Conservation (phyloP, 2,888 invertebrate species). For the Margaritifera margaritifera region DNA sequence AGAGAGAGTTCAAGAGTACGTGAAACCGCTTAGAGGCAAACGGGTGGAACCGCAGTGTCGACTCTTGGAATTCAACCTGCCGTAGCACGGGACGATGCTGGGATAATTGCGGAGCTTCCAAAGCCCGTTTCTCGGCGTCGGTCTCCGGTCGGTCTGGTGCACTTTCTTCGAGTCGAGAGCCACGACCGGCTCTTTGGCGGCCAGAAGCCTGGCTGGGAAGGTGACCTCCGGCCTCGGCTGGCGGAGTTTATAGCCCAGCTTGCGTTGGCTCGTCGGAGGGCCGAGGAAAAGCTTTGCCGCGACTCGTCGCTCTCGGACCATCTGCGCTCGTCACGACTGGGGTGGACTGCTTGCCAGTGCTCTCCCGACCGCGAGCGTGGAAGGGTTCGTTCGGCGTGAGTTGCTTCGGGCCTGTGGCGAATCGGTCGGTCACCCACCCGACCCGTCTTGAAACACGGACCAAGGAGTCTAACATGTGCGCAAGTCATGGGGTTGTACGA, state of each 20-base stretch:
- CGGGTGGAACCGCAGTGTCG: conserved; percentile 67
- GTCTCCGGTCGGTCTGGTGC: conserved; percentile 77
- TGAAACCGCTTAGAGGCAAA: conserved; percentile 75
- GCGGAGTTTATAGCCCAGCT: conserved; percentile 17
- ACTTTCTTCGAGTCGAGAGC: conserved; percentile 47
- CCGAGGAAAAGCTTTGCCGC: conserved; percentile 23
- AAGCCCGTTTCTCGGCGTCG: conserved; percentile 78
- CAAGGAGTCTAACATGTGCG: conserved; percentile 83
- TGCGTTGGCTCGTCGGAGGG: conserved; percentile 22
- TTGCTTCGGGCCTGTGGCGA: conserved; percentile 35
- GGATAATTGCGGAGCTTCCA: too few species aligned
- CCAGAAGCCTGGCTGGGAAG: conserved; percentile 34
- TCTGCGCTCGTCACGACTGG: conserved; percentile 20
- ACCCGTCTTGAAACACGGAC: conserved; percentile 87
- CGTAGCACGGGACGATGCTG: too few species aligned
- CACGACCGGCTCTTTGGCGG: conserved; percentile 49
- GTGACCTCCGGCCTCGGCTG: conserved; percentile 15
- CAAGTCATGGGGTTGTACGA: conserved; percentile 79
- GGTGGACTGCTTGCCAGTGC: conserved; percentile 36
- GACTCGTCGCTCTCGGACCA: conserved; percentile 11
- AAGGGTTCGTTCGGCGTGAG: conserved; percentile 15
- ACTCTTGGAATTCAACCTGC: conserved; percentile 33
- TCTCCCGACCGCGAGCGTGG: conserved; percentile 19
- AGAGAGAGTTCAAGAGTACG: too few species aligned
- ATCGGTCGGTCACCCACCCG: conserved; percentile 69